Conservation (phyloP, 1,140 invertebrate genomes). For the Thaumetopoea pityocampa region DNA sequence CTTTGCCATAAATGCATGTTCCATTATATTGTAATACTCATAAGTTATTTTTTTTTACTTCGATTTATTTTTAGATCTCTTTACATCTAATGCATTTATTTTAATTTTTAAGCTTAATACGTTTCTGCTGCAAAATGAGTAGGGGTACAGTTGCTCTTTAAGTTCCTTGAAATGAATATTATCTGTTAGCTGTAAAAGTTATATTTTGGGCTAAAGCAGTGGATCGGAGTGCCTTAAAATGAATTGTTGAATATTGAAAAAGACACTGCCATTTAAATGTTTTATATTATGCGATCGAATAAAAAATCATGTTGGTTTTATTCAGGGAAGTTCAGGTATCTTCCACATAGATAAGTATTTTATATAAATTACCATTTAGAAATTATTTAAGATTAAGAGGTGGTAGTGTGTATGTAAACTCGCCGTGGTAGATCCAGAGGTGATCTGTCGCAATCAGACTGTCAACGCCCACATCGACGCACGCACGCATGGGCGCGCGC, state of each 20-base stretch:
- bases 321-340: slow-evolving; percentile 50
- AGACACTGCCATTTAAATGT: slow-evolving; percentile 20
- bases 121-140: slow-evolving; percentile 27
- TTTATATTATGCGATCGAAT: slow-evolving; percentile 25
- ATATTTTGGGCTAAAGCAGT: slow-evolving; percentile 50
- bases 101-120: slow-evolving; percentile 46
- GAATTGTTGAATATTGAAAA: slow-evolving; percentile 28
- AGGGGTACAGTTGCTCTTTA: slow-evolving; percentile 39
- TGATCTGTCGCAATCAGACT: background rate
- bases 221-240: slow-evolving; percentile 57
- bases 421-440: slow-evolving; percentile 7
- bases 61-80: slow-evolving; percentile 73
- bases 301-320: slow-evolving; percentile 42
- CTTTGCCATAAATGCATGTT: slow-evolving; percentile 77
- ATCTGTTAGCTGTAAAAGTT: slow-evolving; percentile 35
- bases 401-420: slow-evolving; percentile 27
- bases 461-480: background rate
- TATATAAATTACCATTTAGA: slow-evolving; percentile 72
- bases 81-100: slow-evolving; percentile 75
- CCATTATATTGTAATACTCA: slow-evolving; percentile 77
- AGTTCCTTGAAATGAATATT: slow-evolving; percentile 51
- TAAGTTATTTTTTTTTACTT: slow-evolving; percentile 71
- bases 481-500: background rate
- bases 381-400: slow-evolving; percentile 46
- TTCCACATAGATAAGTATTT: slow-evolving; percentile 70